Conservation (phyloP, 2,797 vertebrate species). For the Bovichtus variegatus region DNA sequence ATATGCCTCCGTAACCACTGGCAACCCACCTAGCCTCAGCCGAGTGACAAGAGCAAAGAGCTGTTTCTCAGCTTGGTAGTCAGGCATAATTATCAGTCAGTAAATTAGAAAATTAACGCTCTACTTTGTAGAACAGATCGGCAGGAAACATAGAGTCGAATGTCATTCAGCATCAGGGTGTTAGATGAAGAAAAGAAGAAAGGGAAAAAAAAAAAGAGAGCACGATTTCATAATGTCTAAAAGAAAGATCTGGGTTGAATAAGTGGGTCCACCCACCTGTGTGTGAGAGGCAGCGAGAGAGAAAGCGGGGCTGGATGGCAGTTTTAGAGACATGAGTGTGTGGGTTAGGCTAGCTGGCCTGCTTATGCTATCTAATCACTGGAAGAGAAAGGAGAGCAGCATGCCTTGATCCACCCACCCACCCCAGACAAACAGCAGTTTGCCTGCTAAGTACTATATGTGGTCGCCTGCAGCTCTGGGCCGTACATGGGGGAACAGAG, state of each 20-base stretch:
- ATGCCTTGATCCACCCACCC: constrained; percentile 87
- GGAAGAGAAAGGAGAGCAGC: constrained; percentile 86
- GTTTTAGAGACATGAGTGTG: constrained; percentile 88
- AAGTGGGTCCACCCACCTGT: constrained; percentile 90
- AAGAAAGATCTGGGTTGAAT: constrained; percentile 87
- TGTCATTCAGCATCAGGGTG: constrained; percentile 65
- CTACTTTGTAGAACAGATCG: constrained; percentile 12
- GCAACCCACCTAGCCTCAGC: constrained; percentile 73
- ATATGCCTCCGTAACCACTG: constrained; percentile 79
- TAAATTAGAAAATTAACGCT: constrained; percentile 50
- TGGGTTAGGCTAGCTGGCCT: constrained; percentile 85
- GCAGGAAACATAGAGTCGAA: constrained; percentile 36
- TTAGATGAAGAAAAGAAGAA: constrained; percentile 68
- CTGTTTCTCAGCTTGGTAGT: constrained; percentile 46
- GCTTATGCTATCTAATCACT: constrained; percentile 85
- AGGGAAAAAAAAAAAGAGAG: constrained; percentile 50
- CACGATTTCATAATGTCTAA: constrained; percentile 85
- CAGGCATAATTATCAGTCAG: constrained; percentile 47
- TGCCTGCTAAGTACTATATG: constrained; percentile 76
- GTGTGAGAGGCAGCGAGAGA: constrained; percentile 83
- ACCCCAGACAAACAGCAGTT: constrained; percentile 83
- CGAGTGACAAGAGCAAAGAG: constrained; percentile 55
- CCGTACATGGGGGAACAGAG: constrained; percentile 59
- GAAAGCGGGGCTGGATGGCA: constrained; percentile 80
- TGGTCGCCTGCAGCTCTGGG: constrained; percentile 70